phyloP scores from a whole-genome alignment of 2,113 vertebrate species.

The Lipotes vexillifer region DNA sequence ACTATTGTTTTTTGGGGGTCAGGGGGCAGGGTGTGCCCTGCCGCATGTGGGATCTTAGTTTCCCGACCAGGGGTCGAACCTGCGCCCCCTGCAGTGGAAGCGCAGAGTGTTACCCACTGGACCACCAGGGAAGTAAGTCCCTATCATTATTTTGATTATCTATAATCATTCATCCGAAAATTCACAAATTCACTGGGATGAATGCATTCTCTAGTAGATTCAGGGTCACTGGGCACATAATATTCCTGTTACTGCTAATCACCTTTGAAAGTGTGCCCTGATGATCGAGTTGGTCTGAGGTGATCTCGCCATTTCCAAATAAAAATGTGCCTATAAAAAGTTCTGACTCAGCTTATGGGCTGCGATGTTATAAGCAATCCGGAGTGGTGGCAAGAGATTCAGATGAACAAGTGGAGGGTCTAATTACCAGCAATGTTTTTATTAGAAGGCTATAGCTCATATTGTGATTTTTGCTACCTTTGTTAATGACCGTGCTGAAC shows the following conservation, averaged over 20 bases:
- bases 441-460: background rate
- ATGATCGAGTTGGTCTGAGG: background rate
- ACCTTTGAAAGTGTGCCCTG: background rate
- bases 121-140: too few relatives aligned
- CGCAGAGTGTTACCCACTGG: too few relatives aligned
- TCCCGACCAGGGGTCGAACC: too few relatives aligned
- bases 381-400: background rate
- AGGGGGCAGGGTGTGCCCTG: too few relatives aligned
- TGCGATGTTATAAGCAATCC: background rate
- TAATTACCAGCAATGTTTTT: slow-evolving; percentile 29
- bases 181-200: background rate
- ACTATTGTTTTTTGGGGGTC: too few relatives aligned
- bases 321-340: background rate
- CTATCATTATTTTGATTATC: background rate
- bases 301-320: background rate
- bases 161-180: background rate
- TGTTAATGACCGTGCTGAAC: slow-evolving; percentile 34
- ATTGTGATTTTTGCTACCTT: slow-evolving; percentile 30
- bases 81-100: too few relatives aligned
- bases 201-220: slow-evolving; percentile 4
- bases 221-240: background rate
- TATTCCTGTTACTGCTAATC: background rate
- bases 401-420: background rate
- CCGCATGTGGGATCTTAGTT: too few relatives aligned
- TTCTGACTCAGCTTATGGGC: background rate